Conservation (phyloP, 2,113 vertebrate genomes). For the Rana temporaria region DNA sequence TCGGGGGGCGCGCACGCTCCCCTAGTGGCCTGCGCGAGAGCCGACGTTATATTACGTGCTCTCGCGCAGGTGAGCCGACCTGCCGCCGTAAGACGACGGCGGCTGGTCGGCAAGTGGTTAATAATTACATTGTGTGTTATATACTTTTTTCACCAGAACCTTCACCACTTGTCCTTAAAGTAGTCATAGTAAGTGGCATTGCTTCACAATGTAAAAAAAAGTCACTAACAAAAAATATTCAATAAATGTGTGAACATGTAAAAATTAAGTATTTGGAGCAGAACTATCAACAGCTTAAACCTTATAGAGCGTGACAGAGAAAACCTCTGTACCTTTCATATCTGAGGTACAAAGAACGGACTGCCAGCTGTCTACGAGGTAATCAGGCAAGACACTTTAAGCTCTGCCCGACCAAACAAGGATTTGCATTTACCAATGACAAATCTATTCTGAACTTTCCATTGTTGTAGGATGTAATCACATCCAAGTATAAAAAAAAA, state of each 20-base stretch:
- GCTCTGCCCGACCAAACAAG: slow-evolving; percentile 7
- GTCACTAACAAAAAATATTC: neutral
- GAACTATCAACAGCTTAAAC: slow-evolving; percentile 1
- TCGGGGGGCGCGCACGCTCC: too few relatives aligned
- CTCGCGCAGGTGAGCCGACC: too few relatives aligned
- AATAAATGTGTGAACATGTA: neutral
- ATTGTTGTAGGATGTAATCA: neutral
- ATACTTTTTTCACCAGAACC: too few relatives aligned
- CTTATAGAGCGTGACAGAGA: slow-evolving; percentile 9
- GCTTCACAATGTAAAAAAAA: too few relatives aligned
- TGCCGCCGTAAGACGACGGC: too few relatives aligned
- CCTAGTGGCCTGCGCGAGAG: too few relatives aligned
- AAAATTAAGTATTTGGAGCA: neutral
- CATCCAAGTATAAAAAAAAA: slow-evolving; percentile 15
- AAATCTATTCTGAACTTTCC: neutral
- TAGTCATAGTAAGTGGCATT: too few relatives aligned
- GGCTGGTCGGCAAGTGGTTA: too few relatives aligned
- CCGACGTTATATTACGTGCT: too few relatives aligned
- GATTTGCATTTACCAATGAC: slow-evolving; percentile 10
- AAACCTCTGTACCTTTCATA: neutral
- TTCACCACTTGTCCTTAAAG: too few relatives aligned
- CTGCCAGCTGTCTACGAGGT: slow-evolving; percentile 52
- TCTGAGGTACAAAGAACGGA: slow-evolving; percentile 15
- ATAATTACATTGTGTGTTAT: too few relatives aligned
- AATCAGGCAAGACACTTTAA: slow-evolving; percentile 41